A percentile compares a stretch with the other conserved stretches of the same genome.
phyloP scores from a whole-genome alignment of 2,113 vertebrate genomes.

The Macaca fascicularis region T2T-MFA8v1.1 NC_088380.1:70619001-70619500 shows the following conservation, averaged over 20 bases:
- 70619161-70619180: not conserved
- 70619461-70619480: not conserved
- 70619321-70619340: not conserved
- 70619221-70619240: not conserved
- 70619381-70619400: not conserved
- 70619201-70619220: not conserved
- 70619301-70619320: not conserved
- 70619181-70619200: not conserved
- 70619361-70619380: not conserved
- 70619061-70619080: not conserved
- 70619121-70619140: not conserved
- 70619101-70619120: constrained; percentile 16
- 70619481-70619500: no score
- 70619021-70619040: not conserved
- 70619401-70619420: not conserved
- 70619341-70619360: not conserved
- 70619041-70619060: not conserved
- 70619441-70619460: not conserved
- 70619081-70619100: not conserved
- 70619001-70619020: not conserved
- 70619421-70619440: not conserved
- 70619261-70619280: not conserved
- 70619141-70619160: not conserved
- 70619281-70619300: constrained; percentile 10
- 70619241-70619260: not conserved